Evolutionary conservation across 2,797 vertebrate species (phyloP), one percentile per base, ranked within the genome.

Genomic region (Garrulus glandarius): DNA sequence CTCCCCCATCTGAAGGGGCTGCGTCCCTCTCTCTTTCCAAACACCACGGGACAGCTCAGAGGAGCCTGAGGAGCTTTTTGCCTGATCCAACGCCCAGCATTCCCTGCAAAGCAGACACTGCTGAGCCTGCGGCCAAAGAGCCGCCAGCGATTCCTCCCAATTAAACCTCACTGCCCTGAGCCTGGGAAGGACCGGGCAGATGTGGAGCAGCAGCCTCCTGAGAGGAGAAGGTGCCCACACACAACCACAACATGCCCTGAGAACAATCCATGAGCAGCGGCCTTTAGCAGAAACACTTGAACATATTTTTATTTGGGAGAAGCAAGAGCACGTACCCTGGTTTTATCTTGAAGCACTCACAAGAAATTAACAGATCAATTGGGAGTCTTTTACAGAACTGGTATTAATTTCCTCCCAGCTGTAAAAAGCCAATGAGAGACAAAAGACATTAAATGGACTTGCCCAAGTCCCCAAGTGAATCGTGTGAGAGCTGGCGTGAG

Each of bases 291-390:
- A 78, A 88, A 88, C 72, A 67, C 80, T 69, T 20, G 6, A 68
- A 64, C 34, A 13, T 7, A 2, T 26, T 39, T 63, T 56, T 84
- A 76, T 72, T 39, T 34, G 29, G 75, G 76, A 65, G 93, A 65
- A 52, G 70, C 77, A 44, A 44, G 71, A 50, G 80, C 86, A 60
- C 15, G 1, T 56, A 55, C 50, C 76, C 79, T 91, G 78, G 14
- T 46, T 94, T 95, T 53, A 91, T 68, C 92, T 84, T n/a, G 5
- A 77, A 91, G 89, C 95, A 96, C 96, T 97, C 94, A 89, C 57
- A 70, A 92, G 96, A 89, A 93, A 96, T 97, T 96, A 97, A 95
- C 79, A 93, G 95, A 96, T 96, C 96, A 96, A 91, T 75, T 94
- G 91, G 86, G 95, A 97, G 93, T 92, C 91, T 89, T 95, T 96